Evolutionary conservation across 1,140 invertebrate genomes (phyloP).

Genomic region (Triops longicaudatus): DNA sequence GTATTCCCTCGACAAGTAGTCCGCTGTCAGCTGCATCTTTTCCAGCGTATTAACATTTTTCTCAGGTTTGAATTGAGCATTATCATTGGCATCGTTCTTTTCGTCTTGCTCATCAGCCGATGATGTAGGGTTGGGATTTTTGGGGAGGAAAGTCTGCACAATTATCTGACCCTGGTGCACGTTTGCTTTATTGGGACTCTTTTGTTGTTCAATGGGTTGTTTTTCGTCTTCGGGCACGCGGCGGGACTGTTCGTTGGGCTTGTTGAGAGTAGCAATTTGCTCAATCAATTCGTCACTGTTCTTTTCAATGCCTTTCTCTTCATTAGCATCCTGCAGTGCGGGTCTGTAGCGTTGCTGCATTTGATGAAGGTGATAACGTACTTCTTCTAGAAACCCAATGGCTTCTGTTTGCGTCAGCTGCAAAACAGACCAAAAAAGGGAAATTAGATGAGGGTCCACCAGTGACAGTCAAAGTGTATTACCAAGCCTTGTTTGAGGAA

Average conservation of each 20-base stretch:
- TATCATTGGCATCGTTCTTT: background rate
- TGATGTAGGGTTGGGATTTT: background rate
- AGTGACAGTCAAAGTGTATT: slow-evolving; percentile 34
- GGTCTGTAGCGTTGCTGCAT: slow-evolving; percentile 53
- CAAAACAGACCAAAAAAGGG: slow-evolving; percentile 30
- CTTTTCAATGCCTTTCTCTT: slow-evolving; percentile 12
- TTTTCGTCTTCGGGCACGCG: background rate
- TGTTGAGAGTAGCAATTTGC: background rate
- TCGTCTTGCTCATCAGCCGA: background rate
- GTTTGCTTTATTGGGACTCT: background rate
- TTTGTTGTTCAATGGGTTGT: background rate
- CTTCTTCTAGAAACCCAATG: slow-evolving; percentile 60
- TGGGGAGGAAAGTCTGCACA: background rate
- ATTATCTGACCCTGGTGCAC: slow-evolving; percentile 21
- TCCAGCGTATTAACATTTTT: background rate
- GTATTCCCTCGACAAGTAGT: slow-evolving; percentile 41
- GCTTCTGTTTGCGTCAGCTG: slow-evolving; percentile 60
- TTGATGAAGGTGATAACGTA: slow-evolving; percentile 58
- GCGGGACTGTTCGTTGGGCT: background rate
- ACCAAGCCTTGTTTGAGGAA: slow-evolving; percentile 62
- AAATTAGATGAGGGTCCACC: background rate
- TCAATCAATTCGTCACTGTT: slow-evolving; percentile 16
- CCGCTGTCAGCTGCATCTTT: slow-evolving; percentile 16
- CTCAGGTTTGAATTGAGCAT: background rate
- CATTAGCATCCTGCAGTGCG: slow-evolving; percentile 28